phyloP scores from a whole-genome alignment of 2,797 vertebrate species.

The Sebastes baramenuke region DNA sequence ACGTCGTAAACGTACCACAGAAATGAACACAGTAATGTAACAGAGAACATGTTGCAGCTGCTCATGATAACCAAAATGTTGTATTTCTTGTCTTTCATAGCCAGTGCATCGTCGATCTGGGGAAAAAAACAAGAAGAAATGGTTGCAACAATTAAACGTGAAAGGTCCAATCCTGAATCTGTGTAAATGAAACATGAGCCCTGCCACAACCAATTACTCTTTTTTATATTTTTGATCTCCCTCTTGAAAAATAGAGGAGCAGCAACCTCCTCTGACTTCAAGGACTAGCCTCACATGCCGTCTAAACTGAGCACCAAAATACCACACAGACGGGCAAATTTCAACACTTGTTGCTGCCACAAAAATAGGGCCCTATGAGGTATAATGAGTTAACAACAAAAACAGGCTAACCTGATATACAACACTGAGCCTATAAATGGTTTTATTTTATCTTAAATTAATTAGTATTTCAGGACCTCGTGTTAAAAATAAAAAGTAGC shows the following conservation, averaged over 20 bases:
- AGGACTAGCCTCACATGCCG: not conserved
- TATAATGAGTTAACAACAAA: not conserved
- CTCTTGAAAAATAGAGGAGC: not conserved
- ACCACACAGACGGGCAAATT: not conserved
- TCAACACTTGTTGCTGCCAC: too few species aligned
- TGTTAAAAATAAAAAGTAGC: not conserved
- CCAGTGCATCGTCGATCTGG: conserved; percentile 53
- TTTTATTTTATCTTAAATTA: not conserved
- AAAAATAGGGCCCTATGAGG: too few species aligned
- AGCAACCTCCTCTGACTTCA: not conserved
- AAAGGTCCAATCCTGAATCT: not conserved
- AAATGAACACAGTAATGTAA: conserved; percentile 84
- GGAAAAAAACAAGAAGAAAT: not conserved
- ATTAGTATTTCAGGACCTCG: not conserved
- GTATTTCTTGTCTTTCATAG: conserved; percentile 70
- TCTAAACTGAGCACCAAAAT: not conserved
- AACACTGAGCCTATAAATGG: not conserved
- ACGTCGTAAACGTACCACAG: conserved; percentile 83
- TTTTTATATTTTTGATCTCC: not conserved
- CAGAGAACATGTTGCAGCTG: conserved; percentile 78
- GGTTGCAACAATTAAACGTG: not conserved
- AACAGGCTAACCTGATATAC: not conserved
- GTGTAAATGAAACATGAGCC: not conserved
- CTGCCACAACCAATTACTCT: not conserved
- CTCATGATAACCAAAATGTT: conserved; percentile 81